Base-by-base conservation (phyloP, 2,797 vertebrate genomes). In the Peromyscus aztecus region DNA sequence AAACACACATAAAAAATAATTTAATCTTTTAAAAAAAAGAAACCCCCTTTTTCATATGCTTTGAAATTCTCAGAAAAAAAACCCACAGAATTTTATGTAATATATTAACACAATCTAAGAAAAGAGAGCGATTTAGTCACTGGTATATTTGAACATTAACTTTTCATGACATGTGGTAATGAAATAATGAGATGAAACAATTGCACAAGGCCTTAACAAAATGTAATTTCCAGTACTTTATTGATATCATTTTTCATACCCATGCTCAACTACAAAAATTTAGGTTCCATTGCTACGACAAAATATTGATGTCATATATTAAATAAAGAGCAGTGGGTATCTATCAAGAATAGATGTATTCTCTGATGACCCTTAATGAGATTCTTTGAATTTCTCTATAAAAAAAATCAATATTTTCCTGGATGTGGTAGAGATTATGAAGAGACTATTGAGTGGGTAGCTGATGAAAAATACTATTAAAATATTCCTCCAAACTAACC, bases 261-360 rank as follows among this genome's bases (percentile, higher is more conserved):
- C 27, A 71, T 2, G 86, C 5, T 84, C 52, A 90, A 71, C 9
- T 77, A 55, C 12, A 81, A 91, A 96, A 89, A 61, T 11, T 87
- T 82, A 31, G 61, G 87, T 93, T 95, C 75, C 1, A 85, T 91
- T 96, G 17, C 55, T 88, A 17, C 85, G 24, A 94, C 43, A 96
- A 93, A 97, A 69, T 93, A 85, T 87, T 94, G 57, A 76, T 91
- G 80, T 84, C 13, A 89, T 4, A 49, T 94, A 80, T 91, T 90
- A 94, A 91, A 83, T 97, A 86, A 92, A 59, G 2, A 83, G 19
- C 46, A 78, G 10, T n/a, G 76, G 46, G 5, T 86, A 55, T 67
- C 96, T 87, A 85, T 91, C 31, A 94, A 89, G 1, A 84, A 0
- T 3, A 90, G 4, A 82, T 69, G 49, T n/a, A 93, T 88, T 94